Conservation (phyloP, 2,888 invertebrate species). For the Orgyia antiqua region DNA sequence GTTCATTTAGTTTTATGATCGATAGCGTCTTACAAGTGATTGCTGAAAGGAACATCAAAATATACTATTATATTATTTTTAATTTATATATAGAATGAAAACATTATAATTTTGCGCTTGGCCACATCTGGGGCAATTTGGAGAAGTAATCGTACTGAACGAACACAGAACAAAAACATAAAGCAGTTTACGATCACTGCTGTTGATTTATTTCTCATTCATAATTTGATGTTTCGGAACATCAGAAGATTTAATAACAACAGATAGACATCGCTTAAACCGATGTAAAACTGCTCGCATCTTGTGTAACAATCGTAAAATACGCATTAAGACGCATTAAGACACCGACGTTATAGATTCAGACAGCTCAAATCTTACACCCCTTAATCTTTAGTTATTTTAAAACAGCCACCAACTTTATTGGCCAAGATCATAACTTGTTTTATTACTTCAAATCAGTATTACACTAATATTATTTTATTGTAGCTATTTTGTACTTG, state of each 20-base stretch:
- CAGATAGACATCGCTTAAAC: slow-evolving; percentile 71
- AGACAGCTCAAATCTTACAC: slow-evolving; percentile 54
- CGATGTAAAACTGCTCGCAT: slow-evolving; percentile 69
- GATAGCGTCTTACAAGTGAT: slow-evolving; percentile 24
- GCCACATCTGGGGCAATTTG: slow-evolving; percentile 65
- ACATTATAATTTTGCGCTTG: slow-evolving; percentile 51
- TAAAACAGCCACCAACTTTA: slow-evolving; percentile 68
- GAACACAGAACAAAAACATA: slow-evolving; percentile 71
- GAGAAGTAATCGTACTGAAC: slow-evolving; percentile 56
- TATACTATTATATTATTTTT: slow-evolving; percentile 37
- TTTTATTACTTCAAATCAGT: slow-evolving; percentile 69
- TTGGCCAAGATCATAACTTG: slow-evolving; percentile 64
- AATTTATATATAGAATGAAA: slow-evolving; percentile 40
- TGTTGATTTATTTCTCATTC: slow-evolving; percentile 75
- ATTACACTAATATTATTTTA: slow-evolving; percentile 69
- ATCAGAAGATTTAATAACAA: slow-evolving; percentile 73
- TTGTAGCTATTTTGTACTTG: slow-evolving; percentile 51
- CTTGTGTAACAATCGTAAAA: slow-evolving; percentile 77
- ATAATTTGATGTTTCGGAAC: slow-evolving; percentile 75
- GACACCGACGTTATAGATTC: slow-evolving; percentile 53
- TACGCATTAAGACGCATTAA: slow-evolving; percentile 76
- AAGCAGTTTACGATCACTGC: slow-evolving; percentile 70
- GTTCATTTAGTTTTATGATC: slow-evolving; percentile 25
- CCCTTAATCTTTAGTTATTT: slow-evolving; percentile 74
- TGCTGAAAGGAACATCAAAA: slow-evolving; percentile 28